phyloP scores from a whole-genome alignment of 2,888 invertebrate genomes.

The Yponomeuta cagnagella region DNA sequence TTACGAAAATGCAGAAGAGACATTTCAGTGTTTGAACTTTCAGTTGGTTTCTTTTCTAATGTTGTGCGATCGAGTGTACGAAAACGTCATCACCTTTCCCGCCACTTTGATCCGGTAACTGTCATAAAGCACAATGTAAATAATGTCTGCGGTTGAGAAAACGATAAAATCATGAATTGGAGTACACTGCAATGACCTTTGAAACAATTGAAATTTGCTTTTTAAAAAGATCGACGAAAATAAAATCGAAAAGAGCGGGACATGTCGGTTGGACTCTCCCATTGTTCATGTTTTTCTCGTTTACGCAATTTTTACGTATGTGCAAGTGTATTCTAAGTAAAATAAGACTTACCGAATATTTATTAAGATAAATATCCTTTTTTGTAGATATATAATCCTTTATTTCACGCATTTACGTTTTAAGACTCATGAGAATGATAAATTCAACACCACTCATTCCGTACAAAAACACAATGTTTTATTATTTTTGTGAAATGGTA shows the following conservation, averaged over 20 bases:
- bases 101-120: slow-evolving; percentile 17
- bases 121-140: slow-evolving; percentile 12
- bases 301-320: slow-evolving; percentile 33
- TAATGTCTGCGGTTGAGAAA: not conserved
- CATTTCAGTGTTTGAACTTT: too few species aligned
- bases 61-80: not conserved
- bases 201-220: too few species aligned
- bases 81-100: slow-evolving; percentile 17
- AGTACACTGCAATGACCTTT: not conserved
- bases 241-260: slow-evolving; percentile 74
- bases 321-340: slow-evolving; percentile 21
- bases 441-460: slow-evolving; percentile 73
- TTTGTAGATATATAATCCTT: slow-evolving; percentile 81
- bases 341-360: slow-evolving; percentile 79
- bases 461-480: slow-evolving; percentile 67
- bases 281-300: slow-evolving; percentile 43
- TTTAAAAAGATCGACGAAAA: slow-evolving; percentile 23
- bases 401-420: slow-evolving; percentile 80
- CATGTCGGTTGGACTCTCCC: slow-evolving; percentile 65
- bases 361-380: slow-evolving; percentile 79
- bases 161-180: not conserved
- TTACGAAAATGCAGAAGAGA: too few species aligned
- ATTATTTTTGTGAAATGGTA: slow-evolving; percentile 70
- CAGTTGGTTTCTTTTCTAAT: too few species aligned
- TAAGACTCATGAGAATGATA: slow-evolving; percentile 70